A percentile compares a stretch with the other conserved stretches of the same genome.
Evolutionary conservation across 2,888 invertebrate species (phyloP).

Genomic region (Noctua comes): DNA sequence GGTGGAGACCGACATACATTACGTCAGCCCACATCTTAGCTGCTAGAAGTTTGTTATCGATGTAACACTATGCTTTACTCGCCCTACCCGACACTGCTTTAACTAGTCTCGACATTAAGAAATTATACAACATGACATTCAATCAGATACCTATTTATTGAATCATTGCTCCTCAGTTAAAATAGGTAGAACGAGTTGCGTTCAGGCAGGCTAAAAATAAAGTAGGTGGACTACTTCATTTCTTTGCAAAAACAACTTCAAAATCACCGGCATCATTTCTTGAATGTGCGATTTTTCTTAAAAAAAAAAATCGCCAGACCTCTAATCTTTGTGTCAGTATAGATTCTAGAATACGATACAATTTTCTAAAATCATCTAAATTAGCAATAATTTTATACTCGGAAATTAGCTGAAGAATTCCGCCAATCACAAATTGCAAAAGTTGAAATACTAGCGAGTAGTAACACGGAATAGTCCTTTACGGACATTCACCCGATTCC

Average conservation of each 20-base stretch:
- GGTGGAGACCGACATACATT: constrained; percentile 87
- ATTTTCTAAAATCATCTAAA: constrained; percentile 76
- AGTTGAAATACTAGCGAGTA: constrained; percentile 57
- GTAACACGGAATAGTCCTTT: constrained; percentile 12
- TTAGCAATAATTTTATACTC: constrained; percentile 74
- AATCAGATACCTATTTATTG: constrained; percentile 13
- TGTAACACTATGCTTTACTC: constrained; percentile 76
- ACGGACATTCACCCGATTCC: background rate
- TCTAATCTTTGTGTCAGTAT: constrained; percentile 74
- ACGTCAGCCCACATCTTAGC: constrained; percentile 84
- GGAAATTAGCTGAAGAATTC: constrained; percentile 75
- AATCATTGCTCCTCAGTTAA: constrained; percentile 8
- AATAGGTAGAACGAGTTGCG: background rate
- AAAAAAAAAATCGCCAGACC: constrained; percentile 32
- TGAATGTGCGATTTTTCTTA: constrained; percentile 18
- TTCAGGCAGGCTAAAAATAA: background rate
- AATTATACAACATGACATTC: constrained; percentile 47
- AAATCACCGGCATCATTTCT: background rate
- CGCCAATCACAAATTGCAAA: constrained; percentile 75
- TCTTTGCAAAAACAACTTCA: background rate
- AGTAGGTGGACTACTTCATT: background rate
- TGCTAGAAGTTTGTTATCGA: constrained; percentile 78
- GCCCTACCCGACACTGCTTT: constrained; percentile 60
- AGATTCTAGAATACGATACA: constrained; percentile 68
- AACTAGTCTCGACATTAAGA: constrained; percentile 59